Base-by-base conservation (phyloP, 2,888 invertebrate genomes). In the Lucinisca nassula region DNA sequence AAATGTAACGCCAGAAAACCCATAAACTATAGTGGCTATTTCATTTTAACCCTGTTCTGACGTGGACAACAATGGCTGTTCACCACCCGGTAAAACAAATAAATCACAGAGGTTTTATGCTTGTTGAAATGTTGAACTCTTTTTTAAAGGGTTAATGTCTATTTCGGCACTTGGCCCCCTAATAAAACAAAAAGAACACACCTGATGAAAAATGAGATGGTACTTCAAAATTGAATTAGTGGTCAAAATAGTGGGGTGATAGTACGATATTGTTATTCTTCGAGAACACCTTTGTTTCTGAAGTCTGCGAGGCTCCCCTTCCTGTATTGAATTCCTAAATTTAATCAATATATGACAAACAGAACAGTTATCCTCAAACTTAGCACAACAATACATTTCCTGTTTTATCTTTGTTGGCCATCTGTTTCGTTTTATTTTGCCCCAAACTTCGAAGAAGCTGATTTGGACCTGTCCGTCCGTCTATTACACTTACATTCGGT, bases 181-280 rank as follows among this genome's bases (percentile, higher is more conserved):
- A 61, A 61, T 61, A 61, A 61, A 61, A 61, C 61, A 61, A 61
- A 30, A 61, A 30, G 61, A 30, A 61, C 61, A 27, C 61, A 61
- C 61, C 61, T 61, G 24, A 27, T 3, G 61, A 61, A 61, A 61
- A 45, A 17, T n/a, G 17, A 45, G 45, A 45, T 45, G 45, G 45
- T 45, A n/a, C 45, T 45, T 45, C 45, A 12, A 12, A 45, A 45
- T 45, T 45, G 45, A 45, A 45, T 45, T 45, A 12, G 45, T 8
- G 45, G 17, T 45, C 45, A 12, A 8, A 12, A 17, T 17, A 45
- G 45, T 45, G 45, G 45, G 45, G 45, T 17, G 45, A 45, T 45
- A 45, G 45, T 45, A 45, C 45, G 45, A 17, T 45, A 45, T 8
- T 45, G 17, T 45, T n/a, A n/a, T n/a, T n/a, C n/a, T n/a, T n/a